Percentiles rank a stretch among this genome's conserved stretches.
Conservation (phyloP, 1,140 invertebrate genomes). For the Elymnias hypermnestra region DNA sequence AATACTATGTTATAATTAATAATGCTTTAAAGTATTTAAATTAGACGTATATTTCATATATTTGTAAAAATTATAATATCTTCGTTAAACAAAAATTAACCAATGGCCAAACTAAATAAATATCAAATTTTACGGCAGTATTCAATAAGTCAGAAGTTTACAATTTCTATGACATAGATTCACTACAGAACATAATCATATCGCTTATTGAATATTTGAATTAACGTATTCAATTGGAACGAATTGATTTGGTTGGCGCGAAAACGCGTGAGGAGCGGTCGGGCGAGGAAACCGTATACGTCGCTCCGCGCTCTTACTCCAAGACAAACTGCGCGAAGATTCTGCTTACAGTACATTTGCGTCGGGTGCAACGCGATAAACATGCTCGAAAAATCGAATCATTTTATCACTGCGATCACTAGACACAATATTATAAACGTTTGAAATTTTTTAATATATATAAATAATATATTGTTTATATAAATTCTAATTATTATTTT, state of each 20-base stretch:
- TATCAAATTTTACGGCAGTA: too few species aligned
- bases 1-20: too few species aligned
- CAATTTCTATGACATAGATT: constrained; percentile 1
- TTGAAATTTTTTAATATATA: too few species aligned
- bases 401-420: background rate
- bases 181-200: background rate
- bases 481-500: too few species aligned
- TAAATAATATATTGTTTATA: too few species aligned
- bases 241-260: constrained; percentile 3
- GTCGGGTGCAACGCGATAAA: background rate
- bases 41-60: too few species aligned
- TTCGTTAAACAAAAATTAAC: too few species aligned
- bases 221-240: background rate
- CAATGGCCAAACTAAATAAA: too few species aligned
- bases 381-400: background rate
- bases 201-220: background rate
- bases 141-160: background rate
- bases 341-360: background rate
- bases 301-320: constrained; percentile 38
- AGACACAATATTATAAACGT: too few species aligned
- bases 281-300: constrained; percentile 24
- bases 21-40: too few species aligned
- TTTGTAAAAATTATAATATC: too few species aligned
- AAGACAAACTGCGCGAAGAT: constrained; percentile 31
- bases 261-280: constrained; percentile 13